Evolutionary conservation across 2,888 invertebrate species (phyloP).

Genomic region (Tethea ocularis): DNA sequence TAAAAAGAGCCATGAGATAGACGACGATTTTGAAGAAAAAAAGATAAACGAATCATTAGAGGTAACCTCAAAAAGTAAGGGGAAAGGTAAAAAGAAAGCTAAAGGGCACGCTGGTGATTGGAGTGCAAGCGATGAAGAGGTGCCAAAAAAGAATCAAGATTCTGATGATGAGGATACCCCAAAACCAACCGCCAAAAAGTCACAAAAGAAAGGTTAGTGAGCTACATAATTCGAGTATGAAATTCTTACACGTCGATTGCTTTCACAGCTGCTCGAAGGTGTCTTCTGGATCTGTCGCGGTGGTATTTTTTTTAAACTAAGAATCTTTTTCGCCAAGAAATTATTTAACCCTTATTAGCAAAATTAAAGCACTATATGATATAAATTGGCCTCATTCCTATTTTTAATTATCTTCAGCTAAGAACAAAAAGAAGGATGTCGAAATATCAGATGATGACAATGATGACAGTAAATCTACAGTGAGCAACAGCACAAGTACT

Average conservation of each 20-base stretch:
- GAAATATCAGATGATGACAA: slow-evolving; percentile 71
- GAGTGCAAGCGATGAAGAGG: slow-evolving; percentile 71
- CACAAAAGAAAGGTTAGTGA: slow-evolving; percentile 78
- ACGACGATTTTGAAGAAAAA: slow-evolving; percentile 80
- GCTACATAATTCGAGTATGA: background rate
- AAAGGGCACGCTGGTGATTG: slow-evolving; percentile 74
- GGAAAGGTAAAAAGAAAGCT: slow-evolving; percentile 76
- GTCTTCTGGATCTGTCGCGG: background rate
- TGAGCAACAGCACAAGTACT: slow-evolving; percentile 56
- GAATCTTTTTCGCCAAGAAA: too few species aligned
- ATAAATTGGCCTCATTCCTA: background rate
- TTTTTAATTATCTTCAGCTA: slow-evolving; percentile 42
- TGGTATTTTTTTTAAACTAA: too few species aligned
- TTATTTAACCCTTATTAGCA: too few species aligned
- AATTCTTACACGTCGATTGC: slow-evolving; percentile 5
- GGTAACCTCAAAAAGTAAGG: slow-evolving; percentile 82
- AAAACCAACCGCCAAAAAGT: slow-evolving; percentile 72
- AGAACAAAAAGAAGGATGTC: slow-evolving; percentile 74
- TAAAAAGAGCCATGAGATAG: slow-evolving; percentile 75
- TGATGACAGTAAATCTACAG: slow-evolving; percentile 65
- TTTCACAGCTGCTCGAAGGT: background rate
- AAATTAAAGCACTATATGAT: too few species aligned
- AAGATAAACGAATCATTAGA: slow-evolving; percentile 59
- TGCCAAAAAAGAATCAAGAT: slow-evolving; percentile 48
- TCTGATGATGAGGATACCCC: slow-evolving; percentile 73